Evolutionary conservation across 23 tunicate species (phyloP).

Genomic region (Clavelina lepadiformis): DNA sequence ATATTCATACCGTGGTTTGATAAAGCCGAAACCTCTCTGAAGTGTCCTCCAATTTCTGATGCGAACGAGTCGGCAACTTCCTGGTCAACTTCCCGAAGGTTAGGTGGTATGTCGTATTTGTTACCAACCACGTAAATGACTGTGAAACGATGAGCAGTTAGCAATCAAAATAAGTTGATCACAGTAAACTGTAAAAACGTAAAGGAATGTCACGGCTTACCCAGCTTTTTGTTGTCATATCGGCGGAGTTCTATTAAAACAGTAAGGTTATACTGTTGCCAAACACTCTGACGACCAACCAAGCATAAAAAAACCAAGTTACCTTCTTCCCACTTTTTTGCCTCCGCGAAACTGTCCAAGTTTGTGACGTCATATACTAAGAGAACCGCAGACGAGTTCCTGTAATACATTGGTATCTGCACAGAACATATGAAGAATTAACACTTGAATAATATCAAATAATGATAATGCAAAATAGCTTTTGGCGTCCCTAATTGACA

Average conservation of each 20-base stretch:
- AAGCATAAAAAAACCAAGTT: not conserved
- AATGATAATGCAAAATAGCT: no score
- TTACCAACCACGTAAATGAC: slow-evolving; percentile 43
- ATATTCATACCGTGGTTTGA: slow-evolving; percentile 21
- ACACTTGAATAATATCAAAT: no score
- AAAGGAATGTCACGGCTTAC: not conserved
- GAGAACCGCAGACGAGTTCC: slow-evolving; percentile 38
- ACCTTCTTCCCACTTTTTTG: slow-evolving; percentile 46
- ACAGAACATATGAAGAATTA: no score
- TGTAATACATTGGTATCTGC: slow-evolving; percentile 65
- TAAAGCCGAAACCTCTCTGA: slow-evolving; percentile 47
- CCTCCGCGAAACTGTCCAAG: slow-evolving; percentile 20
- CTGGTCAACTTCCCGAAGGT: slow-evolving; percentile 6
- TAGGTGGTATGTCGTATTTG: slow-evolving; percentile 17
- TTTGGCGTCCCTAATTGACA: no score
- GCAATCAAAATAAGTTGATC: not conserved
- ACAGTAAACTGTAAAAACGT: not conserved
- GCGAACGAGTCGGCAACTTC: slow-evolving; percentile 23
- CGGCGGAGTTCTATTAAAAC: slow-evolving; percentile 9
- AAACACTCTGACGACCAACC: not conserved
- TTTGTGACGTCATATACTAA: slow-evolving; percentile 52
- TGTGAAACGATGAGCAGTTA: slow-evolving; percentile 1
- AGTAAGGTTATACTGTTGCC: slow-evolving; percentile 1
- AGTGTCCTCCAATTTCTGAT: slow-evolving; percentile 23
- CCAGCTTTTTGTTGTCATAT: slow-evolving; percentile 1